Evolutionary conservation across 2,797 vertebrate species (phyloP), one percentile per base, ranked within the genome.

Genomic region (Characodon lateralis): DNA sequence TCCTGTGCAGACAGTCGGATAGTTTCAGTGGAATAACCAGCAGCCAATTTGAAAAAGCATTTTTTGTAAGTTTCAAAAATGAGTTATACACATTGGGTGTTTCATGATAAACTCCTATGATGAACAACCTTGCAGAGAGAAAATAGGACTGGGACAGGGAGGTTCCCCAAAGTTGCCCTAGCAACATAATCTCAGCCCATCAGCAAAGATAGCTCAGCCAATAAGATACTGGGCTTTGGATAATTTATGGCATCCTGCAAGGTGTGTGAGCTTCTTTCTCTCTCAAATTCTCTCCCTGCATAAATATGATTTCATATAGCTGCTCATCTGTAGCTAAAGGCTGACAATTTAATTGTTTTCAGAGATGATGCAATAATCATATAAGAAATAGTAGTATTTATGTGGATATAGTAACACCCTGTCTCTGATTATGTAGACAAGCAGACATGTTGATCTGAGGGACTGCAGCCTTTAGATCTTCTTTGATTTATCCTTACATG

Each of bases 161-260:
- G 87, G 87, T 84, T 89, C 84, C 87, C 78, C 81, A 73, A 79
- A 79, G 93, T 94, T 95, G 89, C 92, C 92, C 72, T 94, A 86
- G 94, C 93, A 95, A 95, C 95, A 92, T 87, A 59, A 93, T 85
- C 88, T 95, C 88, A 87, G 87, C 84, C 90, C 89, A 93, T 91
- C 85, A 82, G 79, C 87, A 85, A 89, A 89, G 91, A 89, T 87
- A 88, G 84, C 74, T 90, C 87, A 91, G 85, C 94, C 94, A 94
- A 94, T 95, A 93, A 93, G 87, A 88, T 12, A 41, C 72, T 2
- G 56, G 69, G 71, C 81, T 59, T 81, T 93, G 77, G 91, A 92
- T 94, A 90, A 93, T 93, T 93, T 78, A 94, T 93, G 68, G 82
- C 66, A 77, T 89, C 86, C 86, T 91, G 75, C 75, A 85, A 88